Conservation (phyloP, 2,888 invertebrate species). For the Dolichomitus sp. region DNA sequence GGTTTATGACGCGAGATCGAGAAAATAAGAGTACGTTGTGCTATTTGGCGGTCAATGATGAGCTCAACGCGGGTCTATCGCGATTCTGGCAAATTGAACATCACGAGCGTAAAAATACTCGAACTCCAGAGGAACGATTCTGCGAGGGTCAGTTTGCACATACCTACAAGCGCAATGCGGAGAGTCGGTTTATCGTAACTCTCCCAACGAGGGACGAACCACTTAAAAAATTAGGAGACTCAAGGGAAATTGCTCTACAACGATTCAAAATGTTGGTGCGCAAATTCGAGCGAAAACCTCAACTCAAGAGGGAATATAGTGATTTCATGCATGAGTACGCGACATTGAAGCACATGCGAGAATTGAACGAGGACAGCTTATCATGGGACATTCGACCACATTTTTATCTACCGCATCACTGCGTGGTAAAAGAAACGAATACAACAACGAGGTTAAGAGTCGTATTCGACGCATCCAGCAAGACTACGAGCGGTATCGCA, state of each 20-base stretch:
- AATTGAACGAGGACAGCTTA: neutral
- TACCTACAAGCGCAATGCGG: neutral
- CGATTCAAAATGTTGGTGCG: constrained; percentile 39
- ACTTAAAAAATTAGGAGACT: constrained; percentile 12
- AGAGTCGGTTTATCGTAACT: constrained; percentile 37
- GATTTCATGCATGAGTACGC: constrained; percentile 19
- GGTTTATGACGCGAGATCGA: neutral
- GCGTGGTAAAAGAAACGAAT: constrained; percentile 76
- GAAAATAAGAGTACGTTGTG: neutral
- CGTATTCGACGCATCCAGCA: constrained; percentile 78
- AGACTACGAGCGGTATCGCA: constrained; percentile 73
- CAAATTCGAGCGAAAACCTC: neutral
- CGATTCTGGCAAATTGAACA: constrained; percentile 24
- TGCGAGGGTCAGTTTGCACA: too few species aligned
- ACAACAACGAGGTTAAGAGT: constrained; percentile 78
- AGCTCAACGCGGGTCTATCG: neutral
- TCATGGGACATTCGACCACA: neutral
- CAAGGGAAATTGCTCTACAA: constrained; percentile 31
- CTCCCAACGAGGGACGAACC: constrained; percentile 25
- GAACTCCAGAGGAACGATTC: constrained; percentile 12
- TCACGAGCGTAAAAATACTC: neutral
- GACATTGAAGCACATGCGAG: constrained; percentile 9
- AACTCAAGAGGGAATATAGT: constrained; percentile 12
- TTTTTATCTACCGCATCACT: constrained; percentile 72
- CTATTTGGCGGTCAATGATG: neutral